These are phyloP conservation scores for Palythoa grandiflora DNA, from an alignment of 92 coral and sea anemone genomes.

Conservation along the genomic window DNA sequence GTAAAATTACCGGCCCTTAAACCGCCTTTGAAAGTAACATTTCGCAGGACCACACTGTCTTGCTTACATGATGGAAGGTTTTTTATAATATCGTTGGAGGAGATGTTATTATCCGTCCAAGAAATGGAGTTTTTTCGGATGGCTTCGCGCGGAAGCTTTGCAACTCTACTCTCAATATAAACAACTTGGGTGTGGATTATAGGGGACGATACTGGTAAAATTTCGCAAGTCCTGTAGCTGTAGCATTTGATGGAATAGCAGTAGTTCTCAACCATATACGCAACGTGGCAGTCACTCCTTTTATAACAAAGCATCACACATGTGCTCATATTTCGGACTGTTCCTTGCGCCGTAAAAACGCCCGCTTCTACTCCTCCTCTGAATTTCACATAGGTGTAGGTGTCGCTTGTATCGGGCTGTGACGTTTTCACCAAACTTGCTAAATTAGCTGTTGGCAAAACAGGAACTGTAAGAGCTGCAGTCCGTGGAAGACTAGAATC, in stretches of 20 bases:
- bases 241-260: conserved; percentile 92
- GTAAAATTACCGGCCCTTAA: conserved; percentile 95
- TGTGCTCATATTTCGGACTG: conserved; percentile 70
- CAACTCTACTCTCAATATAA: conserved; percentile 73
- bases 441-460: not conserved
- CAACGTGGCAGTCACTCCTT: conserved; percentile 79
- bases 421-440: not conserved
- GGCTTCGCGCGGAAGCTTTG: conserved; percentile 57
- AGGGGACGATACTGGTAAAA: conserved; percentile 75
- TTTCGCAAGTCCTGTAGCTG: conserved; percentile 87
- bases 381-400: conserved; percentile 78
- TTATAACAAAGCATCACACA: conserved; percentile 76
- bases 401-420: conserved; percentile 58
- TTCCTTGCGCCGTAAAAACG: conserved; percentile 74
- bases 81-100: not conserved
- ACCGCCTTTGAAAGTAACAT: conserved; percentile 94
- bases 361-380: conserved; percentile 81
- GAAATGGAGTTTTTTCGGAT: conserved; percentile 33
- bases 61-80: conserved; percentile 58
- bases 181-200: conserved; percentile 75
- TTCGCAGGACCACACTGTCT: conserved; percentile 70
- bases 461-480: not conserved
- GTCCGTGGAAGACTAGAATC: conserved; percentile 18
- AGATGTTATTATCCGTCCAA: not conserved
- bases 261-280: conserved; percentile 74